phyloP scores from a whole-genome alignment of 1,140 invertebrate genomes.

The Lepeophtheirus salmonis region DNA sequence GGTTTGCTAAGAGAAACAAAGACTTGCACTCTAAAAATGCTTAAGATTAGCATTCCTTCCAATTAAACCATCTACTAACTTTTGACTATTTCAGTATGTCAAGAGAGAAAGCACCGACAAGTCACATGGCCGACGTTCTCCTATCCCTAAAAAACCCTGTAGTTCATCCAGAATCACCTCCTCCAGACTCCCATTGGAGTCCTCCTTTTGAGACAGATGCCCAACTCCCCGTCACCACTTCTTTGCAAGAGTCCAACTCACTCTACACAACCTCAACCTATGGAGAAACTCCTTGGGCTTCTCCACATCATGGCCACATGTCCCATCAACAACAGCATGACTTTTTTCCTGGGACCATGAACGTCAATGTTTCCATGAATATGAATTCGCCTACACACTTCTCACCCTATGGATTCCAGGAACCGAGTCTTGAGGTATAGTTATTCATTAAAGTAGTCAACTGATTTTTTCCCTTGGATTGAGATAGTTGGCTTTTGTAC shows the following conservation, averaged over 20 bases:
- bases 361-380: slow-evolving; percentile 18
- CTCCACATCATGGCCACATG: slow-evolving; percentile 21
- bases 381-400: slow-evolving; percentile 27
- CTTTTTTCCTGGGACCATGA: slow-evolving; percentile 21
- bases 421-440: slow-evolving; percentile 16
- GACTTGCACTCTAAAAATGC: no score
- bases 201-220: background rate
- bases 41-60: no score
- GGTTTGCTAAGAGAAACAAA: no score
- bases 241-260: slow-evolving; percentile 20
- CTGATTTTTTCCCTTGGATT: no score
- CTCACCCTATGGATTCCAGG: slow-evolving; percentile 23
- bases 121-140: slow-evolving; percentile 57
- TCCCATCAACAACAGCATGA: slow-evolving; percentile 19
- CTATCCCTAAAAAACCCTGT: slow-evolving; percentile 67
- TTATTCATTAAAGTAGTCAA: slow-evolving; percentile 21
- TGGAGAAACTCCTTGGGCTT: slow-evolving; percentile 48
- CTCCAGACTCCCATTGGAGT: background rate
- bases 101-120: slow-evolving; percentile 22
- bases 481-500: no score
- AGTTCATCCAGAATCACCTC: slow-evolving; percentile 47
- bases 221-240: slow-evolving; percentile 19
- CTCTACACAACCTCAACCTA: slow-evolving; percentile 50
- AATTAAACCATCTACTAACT: no score
- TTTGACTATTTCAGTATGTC: no score